Evolutionary conservation across 2,888 invertebrate genomes (phyloP), one percentile per base, ranked within the genome.

Genomic region (Physocephala rufipes): DNA sequence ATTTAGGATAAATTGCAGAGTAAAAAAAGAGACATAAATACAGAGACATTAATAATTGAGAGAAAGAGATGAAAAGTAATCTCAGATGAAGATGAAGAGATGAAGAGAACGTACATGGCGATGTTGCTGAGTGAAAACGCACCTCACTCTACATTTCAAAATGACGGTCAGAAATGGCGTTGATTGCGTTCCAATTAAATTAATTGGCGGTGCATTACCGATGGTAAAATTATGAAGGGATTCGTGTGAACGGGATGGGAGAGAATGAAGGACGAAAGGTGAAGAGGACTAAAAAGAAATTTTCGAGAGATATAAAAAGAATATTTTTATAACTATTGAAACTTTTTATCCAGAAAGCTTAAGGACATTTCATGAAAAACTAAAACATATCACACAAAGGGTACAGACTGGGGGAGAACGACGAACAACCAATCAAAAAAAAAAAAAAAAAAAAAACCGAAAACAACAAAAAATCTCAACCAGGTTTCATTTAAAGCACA

Each of bases 161-260:
- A 65, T 19, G 28, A 30, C 28, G 51, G 51, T 51, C 21, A n/a
- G 49, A 28, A 49, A 36, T 43, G 26, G 26, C 64, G 65, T 19
- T 65, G 65, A 65, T 65, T 65, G 65, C 51, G 30, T 28, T 30
- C 65, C 65, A 65, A 65, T 65, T 65, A 65, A 65, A 53, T 65
- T 65, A 65, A 65, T 65, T 65, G 65, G 65, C 28, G 49, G 21
- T 43, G 49, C 21, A 21, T n/a, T 21, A n/a, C 4, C 9, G 65
- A 51, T 65, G 47, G 36, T 36, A 9, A 36, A 36, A 36, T 36
- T 26, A 45, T 45, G 49, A 64, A 64, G 47, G n/a, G n/a, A n/a
- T n/a, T n/a, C n/a, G n/a, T 45, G 21, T 19, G 43, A 28, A 58
- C 4, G n/a, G 28, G 45, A n/a, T n/a, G n/a, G n/a, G n/a, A n/a